Percentiles rank a stretch among this genome's conserved stretches.
Evolutionary conservation across 2,888 invertebrate species (phyloP).

Genomic region (Pemphredon lugubris): DNA sequence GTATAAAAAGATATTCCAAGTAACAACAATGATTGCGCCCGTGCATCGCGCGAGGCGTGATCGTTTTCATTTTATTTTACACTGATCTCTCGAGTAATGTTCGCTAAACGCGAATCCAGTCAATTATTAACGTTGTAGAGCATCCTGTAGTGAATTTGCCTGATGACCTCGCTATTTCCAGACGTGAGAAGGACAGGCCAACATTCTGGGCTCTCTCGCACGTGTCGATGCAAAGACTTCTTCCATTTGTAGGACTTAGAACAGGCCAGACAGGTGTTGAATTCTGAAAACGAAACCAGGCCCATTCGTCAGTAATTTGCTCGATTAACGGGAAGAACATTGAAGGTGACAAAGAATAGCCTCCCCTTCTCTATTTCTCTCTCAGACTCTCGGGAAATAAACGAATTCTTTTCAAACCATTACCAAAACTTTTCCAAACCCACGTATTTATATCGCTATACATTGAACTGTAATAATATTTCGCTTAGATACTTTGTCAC

Average conservation of each 20-base stretch:
- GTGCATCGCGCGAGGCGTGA: background rate
- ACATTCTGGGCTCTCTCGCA: constrained; percentile 77
- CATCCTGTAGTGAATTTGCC: constrained; percentile 76
- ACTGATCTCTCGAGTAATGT: background rate
- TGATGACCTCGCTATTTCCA: constrained; percentile 74
- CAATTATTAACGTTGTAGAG: constrained; percentile 68
- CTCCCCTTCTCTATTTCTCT: background rate
- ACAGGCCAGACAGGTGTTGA: constrained; percentile 76
- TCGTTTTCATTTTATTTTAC: background rate
- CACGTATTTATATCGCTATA: too few species aligned
- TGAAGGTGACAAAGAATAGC: background rate
- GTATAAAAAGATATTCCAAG: constrained; percentile 62
- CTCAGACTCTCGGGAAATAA: too few species aligned
- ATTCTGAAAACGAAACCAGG: constrained; percentile 73
- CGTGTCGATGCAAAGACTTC: constrained; percentile 78
- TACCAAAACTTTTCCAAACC: too few species aligned
- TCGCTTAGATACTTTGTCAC: too few species aligned
- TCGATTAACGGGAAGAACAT: background rate
- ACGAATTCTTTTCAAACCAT: too few species aligned
- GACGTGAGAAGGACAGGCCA: constrained; percentile 77
- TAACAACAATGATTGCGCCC: constrained; percentile 39
- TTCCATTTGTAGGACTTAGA: constrained; percentile 79
- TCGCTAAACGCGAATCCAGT: background rate
- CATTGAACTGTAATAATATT: too few species aligned
- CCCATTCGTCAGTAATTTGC: constrained; percentile 37